phyloP scores from a whole-genome alignment of 1,140 invertebrate species.

The Aricia agestis region DNA sequence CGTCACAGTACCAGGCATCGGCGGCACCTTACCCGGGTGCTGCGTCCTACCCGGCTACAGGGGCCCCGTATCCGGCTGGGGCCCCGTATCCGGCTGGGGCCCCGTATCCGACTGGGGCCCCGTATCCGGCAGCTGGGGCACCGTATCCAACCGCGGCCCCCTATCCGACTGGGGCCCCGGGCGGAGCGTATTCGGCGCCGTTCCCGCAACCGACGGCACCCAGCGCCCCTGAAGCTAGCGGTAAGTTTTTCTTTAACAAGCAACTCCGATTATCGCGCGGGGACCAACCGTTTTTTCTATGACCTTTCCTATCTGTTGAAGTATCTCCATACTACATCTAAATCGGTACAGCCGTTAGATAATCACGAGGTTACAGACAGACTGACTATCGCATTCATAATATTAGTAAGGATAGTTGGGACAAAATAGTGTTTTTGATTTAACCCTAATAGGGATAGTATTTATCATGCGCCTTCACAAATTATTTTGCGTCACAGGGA shows the following conservation, averaged over 20 bases:
- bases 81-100: slow-evolving; percentile 23
- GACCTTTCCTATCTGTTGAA: too few species aligned
- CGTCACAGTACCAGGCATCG: not conserved
- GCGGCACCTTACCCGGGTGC: not conserved
- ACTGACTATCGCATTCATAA: too few species aligned
- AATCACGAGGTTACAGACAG: too few species aligned
- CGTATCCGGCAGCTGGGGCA: slow-evolving; percentile 24
- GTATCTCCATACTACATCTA: too few species aligned
- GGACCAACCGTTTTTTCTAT: too few species aligned
- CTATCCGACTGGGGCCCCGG: slow-evolving; percentile 24
- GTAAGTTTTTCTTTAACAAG: slow-evolving; percentile 26
- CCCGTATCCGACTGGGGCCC: slow-evolving; percentile 26
- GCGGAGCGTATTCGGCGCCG: not conserved
- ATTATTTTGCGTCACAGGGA: too few species aligned
- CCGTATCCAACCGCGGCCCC: slow-evolving; percentile 22
- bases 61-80: slow-evolving; percentile 29
- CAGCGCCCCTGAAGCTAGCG: slow-evolving; percentile 44
- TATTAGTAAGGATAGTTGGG: too few species aligned
- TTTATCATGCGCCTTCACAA: too few species aligned
- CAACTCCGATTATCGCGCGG: too few species aligned
- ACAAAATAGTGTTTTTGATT: too few species aligned
- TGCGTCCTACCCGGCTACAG: slow-evolving; percentile 20
- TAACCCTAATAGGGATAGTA: too few species aligned
- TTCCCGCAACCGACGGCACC: slow-evolving; percentile 34
- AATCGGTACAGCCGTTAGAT: too few species aligned